Evolutionary conservation across 2,113 vertebrate species (phyloP), one percentile per base, ranked within the genome.

Genomic region (Penelope pileata): DNA sequence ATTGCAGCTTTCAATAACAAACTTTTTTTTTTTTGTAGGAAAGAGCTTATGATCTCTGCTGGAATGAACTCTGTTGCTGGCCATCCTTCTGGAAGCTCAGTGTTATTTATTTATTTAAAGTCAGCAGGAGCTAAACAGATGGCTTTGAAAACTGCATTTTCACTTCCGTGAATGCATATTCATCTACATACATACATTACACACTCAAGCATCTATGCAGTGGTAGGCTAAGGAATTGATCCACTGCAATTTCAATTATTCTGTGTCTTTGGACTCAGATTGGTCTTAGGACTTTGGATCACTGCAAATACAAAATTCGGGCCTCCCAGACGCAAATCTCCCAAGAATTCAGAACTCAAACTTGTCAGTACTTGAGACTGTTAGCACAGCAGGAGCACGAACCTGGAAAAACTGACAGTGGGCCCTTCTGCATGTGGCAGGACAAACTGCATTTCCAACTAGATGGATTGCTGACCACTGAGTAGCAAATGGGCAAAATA

Each of bases 1-100:
- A 75, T 36, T 74, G 58, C 53, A 70, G 45, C 48, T 88, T 83
- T 42, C 47, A 91, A 30, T 56, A 32, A 84, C 91, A 91, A 85
- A 51, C 16, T 84, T 47, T 89, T 93, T 93, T 93, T 93, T 70
- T 42, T 92, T 89, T 89, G 48, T 82, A 72, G 76, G 36, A 88
- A 63, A 47, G 82, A 90, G 38, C 56, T 73, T 93, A 85, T 68
- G 70, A 91, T 87, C 70, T 91, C 58, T 93, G 74, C 42, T 3
- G 6, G 58, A 90, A 91, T 34, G 38, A 91, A 64, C 30, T 82
- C 62, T 64, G 58, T 26, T 40, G 51, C 45, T 66, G 54, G 36
- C 16, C 59, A 69, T 73, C 24, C 50, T 70, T 93, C 50, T 8
- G 2, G 63, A 92, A 94, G 74, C 12, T 18, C 24, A 60, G 26